A percentile compares a stretch with the other conserved stretches of the same genome.
phyloP scores from a whole-genome alignment of 2,113 vertebrate species.

The Willisornis vidua region DNA sequence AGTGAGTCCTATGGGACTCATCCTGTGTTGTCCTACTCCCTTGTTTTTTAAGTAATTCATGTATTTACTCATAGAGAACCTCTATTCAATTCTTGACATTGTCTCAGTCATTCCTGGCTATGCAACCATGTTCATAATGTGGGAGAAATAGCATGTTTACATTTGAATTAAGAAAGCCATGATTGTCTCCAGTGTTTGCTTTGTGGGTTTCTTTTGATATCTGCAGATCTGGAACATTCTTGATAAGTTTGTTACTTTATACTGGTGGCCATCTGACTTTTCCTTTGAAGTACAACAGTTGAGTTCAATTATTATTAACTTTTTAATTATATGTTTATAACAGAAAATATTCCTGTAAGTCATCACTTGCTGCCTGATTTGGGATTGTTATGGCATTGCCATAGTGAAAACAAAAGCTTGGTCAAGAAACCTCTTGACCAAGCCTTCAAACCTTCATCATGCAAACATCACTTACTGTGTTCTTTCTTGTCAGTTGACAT shows the following conservation, averaged over 20 bases:
- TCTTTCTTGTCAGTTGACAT: not conserved
- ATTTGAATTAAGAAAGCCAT: not conserved
- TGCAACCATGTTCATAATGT: not conserved
- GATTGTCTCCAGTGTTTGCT: not conserved
- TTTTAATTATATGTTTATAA: not conserved
- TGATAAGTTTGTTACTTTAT: not conserved
- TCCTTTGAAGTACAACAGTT: not conserved
- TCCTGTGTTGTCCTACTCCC: not conserved
- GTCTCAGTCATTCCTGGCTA: not conserved
- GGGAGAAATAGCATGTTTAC: not conserved
- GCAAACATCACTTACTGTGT: not conserved
- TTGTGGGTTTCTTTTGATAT: not conserved
- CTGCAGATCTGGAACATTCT: not conserved
- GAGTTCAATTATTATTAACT: not conserved
- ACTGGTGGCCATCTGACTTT: not conserved
- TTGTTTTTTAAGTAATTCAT: not conserved
- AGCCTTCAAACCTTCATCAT: not conserved
- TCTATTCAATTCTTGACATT: not conserved
- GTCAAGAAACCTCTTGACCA: not conserved
- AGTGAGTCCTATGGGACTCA: not conserved
- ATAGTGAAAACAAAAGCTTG: not conserved
- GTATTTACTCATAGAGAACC: not conserved
- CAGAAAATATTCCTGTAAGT: not conserved
- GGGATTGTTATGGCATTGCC: not conserved
- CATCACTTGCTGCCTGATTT: not conserved